These are phyloP conservation scores for Xiphias gladius DNA, from an alignment of 2,113 vertebrate genomes.

Conservation along the genomic window DNA sequence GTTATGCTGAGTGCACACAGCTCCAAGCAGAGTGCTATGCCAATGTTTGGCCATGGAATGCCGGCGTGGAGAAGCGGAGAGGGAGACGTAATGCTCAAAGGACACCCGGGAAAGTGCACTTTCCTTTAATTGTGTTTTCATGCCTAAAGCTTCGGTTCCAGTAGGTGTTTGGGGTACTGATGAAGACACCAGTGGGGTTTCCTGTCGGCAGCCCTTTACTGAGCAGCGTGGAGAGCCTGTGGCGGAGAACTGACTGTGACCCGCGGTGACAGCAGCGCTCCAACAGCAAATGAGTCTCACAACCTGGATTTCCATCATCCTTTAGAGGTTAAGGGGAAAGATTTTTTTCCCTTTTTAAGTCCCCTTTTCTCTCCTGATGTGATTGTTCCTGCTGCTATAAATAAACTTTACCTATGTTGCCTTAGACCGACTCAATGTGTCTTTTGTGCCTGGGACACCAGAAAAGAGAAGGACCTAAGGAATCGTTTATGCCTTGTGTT, in stretches of 20 bases:
- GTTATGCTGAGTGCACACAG: conserved; percentile 19
- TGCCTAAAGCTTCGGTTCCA: conserved; percentile 48
- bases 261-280: conserved; percentile 43
- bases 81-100: conserved; percentile 18
- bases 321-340: conserved; percentile 23
- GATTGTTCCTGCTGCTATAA: conserved; percentile 36
- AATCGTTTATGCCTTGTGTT: conserved; percentile 25
- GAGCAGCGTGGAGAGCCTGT: conserved; percentile 24
- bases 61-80: background rate
- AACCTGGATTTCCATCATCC: conserved; percentile 32
- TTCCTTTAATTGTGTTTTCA: conserved; percentile 61
- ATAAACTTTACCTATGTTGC: conserved; percentile 40
- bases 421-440: conserved; percentile 26
- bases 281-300: conserved; percentile 27
- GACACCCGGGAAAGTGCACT: conserved; percentile 26
- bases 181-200: conserved; percentile 46
- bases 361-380: conserved; percentile 26
- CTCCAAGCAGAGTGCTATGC: conserved; percentile 4
- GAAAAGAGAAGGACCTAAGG: conserved; percentile 12
- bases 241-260: conserved; percentile 45
- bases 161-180: conserved; percentile 37
- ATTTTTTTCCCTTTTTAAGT: conserved; percentile 7
- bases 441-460: conserved; percentile 1
- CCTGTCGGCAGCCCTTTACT: conserved; percentile 7
- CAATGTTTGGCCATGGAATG: background rate